These are phyloP conservation scores for Solenodon paradoxus DNA, from an alignment of 2,113 vertebrate genomes.

Conservation along the genomic window DNA sequence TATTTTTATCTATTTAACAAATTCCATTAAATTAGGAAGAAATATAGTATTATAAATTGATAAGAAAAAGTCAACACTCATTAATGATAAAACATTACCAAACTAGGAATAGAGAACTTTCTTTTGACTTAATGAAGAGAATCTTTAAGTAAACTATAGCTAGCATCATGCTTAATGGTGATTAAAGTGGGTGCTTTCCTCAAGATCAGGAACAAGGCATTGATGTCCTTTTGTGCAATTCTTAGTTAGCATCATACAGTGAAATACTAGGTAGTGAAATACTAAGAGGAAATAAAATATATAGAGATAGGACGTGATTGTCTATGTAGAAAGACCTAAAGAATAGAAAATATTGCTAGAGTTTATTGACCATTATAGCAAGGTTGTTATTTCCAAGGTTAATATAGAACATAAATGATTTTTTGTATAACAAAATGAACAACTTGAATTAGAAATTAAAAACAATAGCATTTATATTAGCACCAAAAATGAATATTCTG, in stretches of 20 bases:
- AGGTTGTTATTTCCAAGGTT: background rate
- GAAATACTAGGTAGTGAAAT: background rate
- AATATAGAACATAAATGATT: background rate
- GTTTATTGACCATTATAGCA: background rate
- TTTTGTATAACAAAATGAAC: background rate
- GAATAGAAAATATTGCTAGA: background rate
- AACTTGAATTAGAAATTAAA: background rate
- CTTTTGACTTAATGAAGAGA: background rate
- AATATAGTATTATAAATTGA: background rate
- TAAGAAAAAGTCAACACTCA: background rate
- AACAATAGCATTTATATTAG: background rate
- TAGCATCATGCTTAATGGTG: background rate
- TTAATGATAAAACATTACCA: background rate
- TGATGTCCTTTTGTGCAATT: background rate
- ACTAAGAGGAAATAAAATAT: background rate
- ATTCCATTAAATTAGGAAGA: too few species aligned
- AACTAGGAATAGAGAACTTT: background rate
- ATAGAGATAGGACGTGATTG: too few species aligned
- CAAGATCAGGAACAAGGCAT: background rate
- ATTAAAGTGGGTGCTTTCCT: background rate
- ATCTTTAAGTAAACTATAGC: too few species aligned
- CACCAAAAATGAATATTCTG: background rate
- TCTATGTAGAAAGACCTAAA: too few species aligned
- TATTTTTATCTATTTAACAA: too few species aligned
- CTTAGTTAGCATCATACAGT: background rate